Base-by-base conservation (phyloP, 2,888 invertebrate species). In the Pimpla rufipes region DNA sequence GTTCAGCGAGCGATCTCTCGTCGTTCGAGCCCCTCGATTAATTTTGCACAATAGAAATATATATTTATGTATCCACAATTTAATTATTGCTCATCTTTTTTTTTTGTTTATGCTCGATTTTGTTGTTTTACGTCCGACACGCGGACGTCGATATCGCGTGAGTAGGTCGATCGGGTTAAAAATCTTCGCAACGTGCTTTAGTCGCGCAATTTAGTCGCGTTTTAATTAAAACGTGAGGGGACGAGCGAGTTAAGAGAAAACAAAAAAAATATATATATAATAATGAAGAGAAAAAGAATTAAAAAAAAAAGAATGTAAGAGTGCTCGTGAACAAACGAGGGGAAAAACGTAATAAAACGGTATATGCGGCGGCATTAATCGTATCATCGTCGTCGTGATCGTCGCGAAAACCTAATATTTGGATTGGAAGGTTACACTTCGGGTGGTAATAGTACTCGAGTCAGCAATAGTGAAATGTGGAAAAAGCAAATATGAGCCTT, bases 381-480 rank as follows among this genome's bases (percentile, higher is more conserved):
- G 2, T 42, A 37, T 29, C 29, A 57, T 76, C 62, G 70, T 71
- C 70, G 55, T 70, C 70, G 23, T 21, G 5, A 7, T 45, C 66
- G 45, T 66, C 66, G 66, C 45, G 21, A 66, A 74, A 74, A 74
- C 78, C 80, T 81, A 78, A 73, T 79, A 74, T 87, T 87, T 89
- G 87, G 86, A 90, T 88, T 87, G 87, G 87, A 89, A 88, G 85
- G 86, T 87, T 83, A 86, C 67, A 64, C 42, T 79, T 83, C 55
- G 75, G 66, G 75, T 35, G 77, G 13, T 57, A 6, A 45, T 81
- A 47, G 86, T 88, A 70, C 62, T 82, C 77, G 74, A 85, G 73
- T 88, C 87, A 87, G 88, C 86, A 88, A 87, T 87, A 88, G 86
- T 89, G 86, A 88, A 90, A 89, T 88, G 88, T 89, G 86, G 88